Evolutionary conservation across 1,140 invertebrate species (phyloP), one percentile per base, ranked within the genome.

Genomic region (Andrena cerasifolii): DNA sequence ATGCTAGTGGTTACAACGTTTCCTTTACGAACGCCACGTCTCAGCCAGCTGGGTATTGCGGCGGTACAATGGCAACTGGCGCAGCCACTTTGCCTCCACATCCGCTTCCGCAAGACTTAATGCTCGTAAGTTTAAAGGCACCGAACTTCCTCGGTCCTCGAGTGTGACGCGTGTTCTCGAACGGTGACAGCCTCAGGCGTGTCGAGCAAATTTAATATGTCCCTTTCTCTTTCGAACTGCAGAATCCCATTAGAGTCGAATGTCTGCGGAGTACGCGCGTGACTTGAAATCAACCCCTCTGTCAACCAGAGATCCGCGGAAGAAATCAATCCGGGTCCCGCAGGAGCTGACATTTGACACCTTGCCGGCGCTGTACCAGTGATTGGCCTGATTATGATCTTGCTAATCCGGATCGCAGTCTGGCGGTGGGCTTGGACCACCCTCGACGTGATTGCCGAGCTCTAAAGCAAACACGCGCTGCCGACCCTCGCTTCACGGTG

Each of bases 301-400:
- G n/a, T 24, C 24, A 6, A 14, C 24, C 8, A 31, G 33, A 10
- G 40, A 72, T 72, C 71, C 8, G 53, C 47, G 75, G 81, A 82
- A 82, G 82, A 86, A 89, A 89, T 89, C 87, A 86, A 88, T 88
- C 84, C 84, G 49, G 56, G 75, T 83, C 84, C 85, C 75, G 31
- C 24, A 77, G 82, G 87, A 90, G 79, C 82, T 86, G 90, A 91
- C 88, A 91, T 91, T 91, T 89, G 90, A 91, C 90, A 91, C 90
- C 88, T 91, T 56, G 78, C 40, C 40, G 16, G 74, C 51, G 56
- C 78, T 73, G 79, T 65, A 67, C 71, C 80, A 81, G 40, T 83
- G 85, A 91, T 91, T 87, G 88, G 84, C 84, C n/a, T 90, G 90
- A 91, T 91, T 91, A 91, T 90, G 88, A 91, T 91, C 89, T 90